A percentile compares a stretch with the other conserved stretches of the same genome.
Evolutionary conservation across 2,797 vertebrate species (phyloP).

Genomic region (Aplochiton taeniatus): DNA sequence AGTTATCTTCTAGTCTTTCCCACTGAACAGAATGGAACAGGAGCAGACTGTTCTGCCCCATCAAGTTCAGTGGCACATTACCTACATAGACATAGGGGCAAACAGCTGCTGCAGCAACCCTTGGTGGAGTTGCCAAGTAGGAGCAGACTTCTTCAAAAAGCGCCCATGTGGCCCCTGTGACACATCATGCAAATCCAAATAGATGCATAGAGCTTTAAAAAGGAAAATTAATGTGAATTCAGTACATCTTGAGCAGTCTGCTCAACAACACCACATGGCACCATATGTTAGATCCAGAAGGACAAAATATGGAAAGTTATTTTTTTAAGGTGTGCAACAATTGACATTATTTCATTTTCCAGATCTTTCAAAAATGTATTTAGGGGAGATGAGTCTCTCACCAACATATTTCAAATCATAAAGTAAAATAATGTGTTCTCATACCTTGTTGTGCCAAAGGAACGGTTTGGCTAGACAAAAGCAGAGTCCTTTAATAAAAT

Average conservation of each 20-base stretch:
- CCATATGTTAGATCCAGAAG: conserved; percentile 60
- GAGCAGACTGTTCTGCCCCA: conserved; percentile 58
- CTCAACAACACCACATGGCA: conserved; percentile 68
- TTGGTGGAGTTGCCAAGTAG: conserved; percentile 42
- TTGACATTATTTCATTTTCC: conserved; percentile 7
- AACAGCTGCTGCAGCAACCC: conserved; percentile 65
- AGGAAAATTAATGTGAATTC: conserved; percentile 60
- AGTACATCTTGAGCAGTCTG: conserved; percentile 61
- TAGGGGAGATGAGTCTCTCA: too few relatives aligned
- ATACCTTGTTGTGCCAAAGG: too few relatives aligned
- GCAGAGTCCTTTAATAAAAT: too few relatives aligned
- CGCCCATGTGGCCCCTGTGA: conserved; percentile 61
- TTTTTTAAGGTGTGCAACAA: conserved; percentile 45
- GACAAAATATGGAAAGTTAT: conserved; percentile 58
- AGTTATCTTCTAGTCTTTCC: conserved; percentile 37
- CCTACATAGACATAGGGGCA: conserved; percentile 48
- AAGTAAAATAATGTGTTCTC: too few relatives aligned
- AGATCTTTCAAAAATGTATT: too few relatives aligned
- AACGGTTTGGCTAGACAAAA: too few relatives aligned
- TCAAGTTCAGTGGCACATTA: conserved; percentile 66
- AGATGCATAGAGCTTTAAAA: conserved; percentile 59
- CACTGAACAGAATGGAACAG: conserved; percentile 38
- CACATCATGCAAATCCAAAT: conserved; percentile 68
- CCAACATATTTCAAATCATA: too few relatives aligned
- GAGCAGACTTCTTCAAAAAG: conserved; percentile 41